phyloP scores from a whole-genome alignment of 2,797 vertebrate genomes.

The Myripristis murdjan region DNA sequence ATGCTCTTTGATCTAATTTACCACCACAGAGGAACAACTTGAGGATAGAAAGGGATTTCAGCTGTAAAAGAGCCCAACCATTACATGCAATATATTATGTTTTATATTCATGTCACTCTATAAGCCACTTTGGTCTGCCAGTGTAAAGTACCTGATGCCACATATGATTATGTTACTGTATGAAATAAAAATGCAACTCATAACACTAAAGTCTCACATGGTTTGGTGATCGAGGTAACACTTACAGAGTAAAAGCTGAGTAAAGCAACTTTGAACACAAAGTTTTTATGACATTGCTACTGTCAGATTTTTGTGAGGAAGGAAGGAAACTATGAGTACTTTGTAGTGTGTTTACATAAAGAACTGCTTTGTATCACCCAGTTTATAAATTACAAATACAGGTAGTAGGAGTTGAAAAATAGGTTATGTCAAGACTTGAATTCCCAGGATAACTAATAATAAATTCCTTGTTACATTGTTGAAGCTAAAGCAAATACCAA shows the following conservation, averaged over 20 bases:
- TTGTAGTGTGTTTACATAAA: constrained; percentile 3
- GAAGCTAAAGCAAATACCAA: constrained; percentile 15
- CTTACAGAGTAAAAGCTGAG: neutral
- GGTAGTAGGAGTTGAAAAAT: constrained; percentile 49
- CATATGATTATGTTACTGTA: neutral
- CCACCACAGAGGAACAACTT: no score
- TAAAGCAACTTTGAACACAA: neutral
- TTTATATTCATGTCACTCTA: no score
- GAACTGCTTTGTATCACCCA: constrained; percentile 15
- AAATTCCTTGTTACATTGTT: constrained; percentile 23
- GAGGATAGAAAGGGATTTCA: no score
- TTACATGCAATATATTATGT: no score
- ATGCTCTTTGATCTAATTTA: no score
- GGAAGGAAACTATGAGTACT: neutral
- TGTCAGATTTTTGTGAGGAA: constrained; percentile 7
- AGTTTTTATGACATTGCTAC: neutral
- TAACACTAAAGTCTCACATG: no score
- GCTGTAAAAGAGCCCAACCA: no score
- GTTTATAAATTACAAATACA: constrained; percentile 33
- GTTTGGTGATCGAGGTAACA: neutral
- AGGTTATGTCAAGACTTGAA: constrained; percentile 43
- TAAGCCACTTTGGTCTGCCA: no score
- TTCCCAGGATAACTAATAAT: constrained; percentile 32
- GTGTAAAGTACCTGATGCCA: neutral
- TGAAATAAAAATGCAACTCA: no score